Evolutionary conservation across 2,797 vertebrate genomes (phyloP).

Genomic region (Peromyscus eremicus): DNA sequence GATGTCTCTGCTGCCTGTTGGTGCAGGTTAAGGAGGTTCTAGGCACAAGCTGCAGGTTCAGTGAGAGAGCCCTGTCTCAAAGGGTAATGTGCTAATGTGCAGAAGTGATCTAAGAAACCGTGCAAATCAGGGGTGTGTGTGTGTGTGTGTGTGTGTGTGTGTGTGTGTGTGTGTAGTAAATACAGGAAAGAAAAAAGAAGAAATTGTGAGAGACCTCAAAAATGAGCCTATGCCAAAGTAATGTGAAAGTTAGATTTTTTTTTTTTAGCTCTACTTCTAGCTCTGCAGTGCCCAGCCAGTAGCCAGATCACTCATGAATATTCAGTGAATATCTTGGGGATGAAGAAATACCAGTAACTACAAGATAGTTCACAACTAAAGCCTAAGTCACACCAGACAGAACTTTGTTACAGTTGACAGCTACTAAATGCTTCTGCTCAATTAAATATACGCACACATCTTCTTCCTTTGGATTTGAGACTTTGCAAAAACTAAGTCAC

Average conservation of each 20-base stretch:
- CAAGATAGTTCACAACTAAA: not conserved
- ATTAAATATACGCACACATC: not conserved
- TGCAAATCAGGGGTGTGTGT: not conserved
- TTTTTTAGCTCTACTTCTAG: not conserved
- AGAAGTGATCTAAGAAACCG: not conserved
- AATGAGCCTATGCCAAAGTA: not conserved
- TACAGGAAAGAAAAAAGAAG: too few species aligned
- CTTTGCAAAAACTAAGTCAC: not conserved
- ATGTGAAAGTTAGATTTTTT: not conserved
- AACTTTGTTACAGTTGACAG: not conserved
- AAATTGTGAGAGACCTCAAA: not conserved
- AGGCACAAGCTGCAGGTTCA: not conserved
- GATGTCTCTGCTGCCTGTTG: accelerated
- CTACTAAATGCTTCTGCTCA: slow-evolving; percentile 32
- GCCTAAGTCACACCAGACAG: not conserved
- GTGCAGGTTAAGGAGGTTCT: not conserved
- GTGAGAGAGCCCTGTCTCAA: not conserved
- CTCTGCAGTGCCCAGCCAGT: not conserved
- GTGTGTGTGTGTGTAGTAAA: not conserved
- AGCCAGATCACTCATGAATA: not conserved
- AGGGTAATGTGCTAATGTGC: too few species aligned
- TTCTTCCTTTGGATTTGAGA: not conserved
- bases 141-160: not conserved
- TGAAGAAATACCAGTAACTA: not conserved
- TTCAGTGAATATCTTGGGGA: not conserved